These are phyloP conservation scores for Muscicapa adusta DNA, from an alignment of 2,113 vertebrate species.

Conservation along the genomic window DNA sequence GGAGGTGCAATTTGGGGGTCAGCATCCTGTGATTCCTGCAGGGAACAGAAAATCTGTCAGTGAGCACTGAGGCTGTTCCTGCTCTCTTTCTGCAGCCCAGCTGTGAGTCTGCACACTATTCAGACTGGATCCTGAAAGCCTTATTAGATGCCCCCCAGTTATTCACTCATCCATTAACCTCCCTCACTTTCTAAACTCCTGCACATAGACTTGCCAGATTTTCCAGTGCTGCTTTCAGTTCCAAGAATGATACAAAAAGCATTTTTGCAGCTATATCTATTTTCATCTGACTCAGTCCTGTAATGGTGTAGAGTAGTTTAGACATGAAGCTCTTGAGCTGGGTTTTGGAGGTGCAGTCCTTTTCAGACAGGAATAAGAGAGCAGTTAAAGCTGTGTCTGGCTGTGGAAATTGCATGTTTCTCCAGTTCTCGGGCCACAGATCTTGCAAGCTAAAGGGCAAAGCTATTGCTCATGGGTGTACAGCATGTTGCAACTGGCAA, in stretches of 20 bases:
- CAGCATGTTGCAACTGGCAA: conserved; percentile 3
- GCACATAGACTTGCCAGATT: background rate
- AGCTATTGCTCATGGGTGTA: background rate
- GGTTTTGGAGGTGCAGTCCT: background rate
- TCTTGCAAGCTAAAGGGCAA: background rate
- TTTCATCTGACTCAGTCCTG: background rate
- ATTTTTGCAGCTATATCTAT: background rate
- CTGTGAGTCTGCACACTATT: background rate
- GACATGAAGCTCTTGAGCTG: background rate
- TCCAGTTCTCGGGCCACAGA: background rate
- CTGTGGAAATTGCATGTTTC: background rate
- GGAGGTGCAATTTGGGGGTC: background rate
- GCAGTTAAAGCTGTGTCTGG: background rate
- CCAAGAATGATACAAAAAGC: background rate
- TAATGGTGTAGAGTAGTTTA: background rate
- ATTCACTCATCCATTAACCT: background rate
- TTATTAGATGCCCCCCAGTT: background rate
- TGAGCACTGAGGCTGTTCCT: background rate
- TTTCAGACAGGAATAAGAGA: background rate
- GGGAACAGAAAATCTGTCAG: background rate
- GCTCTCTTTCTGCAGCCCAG: background rate
- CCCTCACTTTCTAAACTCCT: background rate
- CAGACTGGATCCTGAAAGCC: background rate
- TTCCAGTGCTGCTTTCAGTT: background rate
- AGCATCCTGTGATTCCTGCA: background rate